Evolutionary conservation across 2,113 vertebrate genomes (phyloP).

Genomic region (Poeciliopsis occidentalis): DNA sequence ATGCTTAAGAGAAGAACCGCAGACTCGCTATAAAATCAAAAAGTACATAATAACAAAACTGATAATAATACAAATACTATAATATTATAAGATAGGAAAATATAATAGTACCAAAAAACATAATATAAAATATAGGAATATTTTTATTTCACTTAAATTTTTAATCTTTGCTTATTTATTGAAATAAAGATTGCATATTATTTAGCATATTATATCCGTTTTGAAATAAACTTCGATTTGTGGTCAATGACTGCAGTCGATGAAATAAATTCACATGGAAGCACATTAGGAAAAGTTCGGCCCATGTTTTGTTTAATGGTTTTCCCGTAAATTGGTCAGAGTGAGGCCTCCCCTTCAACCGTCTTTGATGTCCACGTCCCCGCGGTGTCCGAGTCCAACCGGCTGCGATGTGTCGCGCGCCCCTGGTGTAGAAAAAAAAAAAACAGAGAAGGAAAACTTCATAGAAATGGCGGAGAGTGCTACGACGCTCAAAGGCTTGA

Average conservation of each 20-base stretch:
- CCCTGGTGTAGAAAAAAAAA: conserved; percentile 58
- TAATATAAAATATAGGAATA: too few relatives aligned
- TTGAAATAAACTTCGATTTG: neutral
- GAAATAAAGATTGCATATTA: neutral
- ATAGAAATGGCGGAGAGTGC: conserved; percentile 84
- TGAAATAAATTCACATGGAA: neutral
- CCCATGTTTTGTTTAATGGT: neutral
- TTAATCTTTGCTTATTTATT: neutral
- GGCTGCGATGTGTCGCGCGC: conserved; percentile 66
- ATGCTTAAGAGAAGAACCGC: too few relatives aligned
- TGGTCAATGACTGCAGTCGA: neutral
- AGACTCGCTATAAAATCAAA: too few relatives aligned
- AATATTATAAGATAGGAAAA: too few relatives aligned
- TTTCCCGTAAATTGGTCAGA: conserved; percentile 12
- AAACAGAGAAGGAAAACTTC: conserved; percentile 69
- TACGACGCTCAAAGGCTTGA: conserved; percentile 81
- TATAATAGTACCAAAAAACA: too few relatives aligned
- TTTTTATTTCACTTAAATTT: too few relatives aligned
- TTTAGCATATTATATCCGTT: neutral
- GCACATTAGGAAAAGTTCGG: neutral
- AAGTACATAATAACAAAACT: too few relatives aligned
- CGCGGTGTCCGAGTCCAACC: conserved; percentile 60
- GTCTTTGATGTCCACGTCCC: conserved; percentile 74
- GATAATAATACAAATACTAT: too few relatives aligned
- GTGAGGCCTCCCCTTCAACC: conserved; percentile 10